Evolutionary conservation across 1,140 invertebrate genomes (phyloP).

Genomic region (Lycorma delicatula): DNA sequence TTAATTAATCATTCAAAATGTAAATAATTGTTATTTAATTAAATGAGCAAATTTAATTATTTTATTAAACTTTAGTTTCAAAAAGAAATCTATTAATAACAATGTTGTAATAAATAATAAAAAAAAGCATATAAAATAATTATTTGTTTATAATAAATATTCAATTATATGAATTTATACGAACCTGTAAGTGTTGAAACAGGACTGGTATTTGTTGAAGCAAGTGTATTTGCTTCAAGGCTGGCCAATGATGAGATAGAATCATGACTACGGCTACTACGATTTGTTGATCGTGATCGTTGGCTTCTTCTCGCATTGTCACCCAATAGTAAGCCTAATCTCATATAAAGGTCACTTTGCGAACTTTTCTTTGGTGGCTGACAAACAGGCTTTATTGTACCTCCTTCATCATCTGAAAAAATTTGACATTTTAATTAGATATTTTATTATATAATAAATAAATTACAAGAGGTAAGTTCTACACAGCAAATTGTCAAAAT

Average conservation of each 20-base stretch:
- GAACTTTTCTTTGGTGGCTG: constrained; percentile 43
- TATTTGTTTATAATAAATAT: constrained; percentile 23
- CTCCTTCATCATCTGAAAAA: constrained; percentile 60
- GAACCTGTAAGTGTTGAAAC: constrained; percentile 76
- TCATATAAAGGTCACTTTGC: constrained; percentile 74
- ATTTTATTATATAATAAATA: no score
- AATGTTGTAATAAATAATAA: not conserved
- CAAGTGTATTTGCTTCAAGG: constrained; percentile 51
- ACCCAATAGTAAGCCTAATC: constrained; percentile 72
- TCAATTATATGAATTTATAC: constrained; percentile 25
- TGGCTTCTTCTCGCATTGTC: constrained; percentile 44
- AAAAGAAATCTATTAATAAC: not conserved
- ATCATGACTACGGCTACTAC: constrained; percentile 25
- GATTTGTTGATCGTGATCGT: constrained; percentile 26
- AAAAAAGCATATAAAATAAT: constrained; percentile 55
- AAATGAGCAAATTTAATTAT: no score
- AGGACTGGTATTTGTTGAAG: constrained; percentile 75
- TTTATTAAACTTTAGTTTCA: no score
- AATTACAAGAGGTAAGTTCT: no score
- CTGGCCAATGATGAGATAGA: constrained; percentile 63
- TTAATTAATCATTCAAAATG: no score
- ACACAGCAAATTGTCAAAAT: no score
- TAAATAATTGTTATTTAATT: no score
- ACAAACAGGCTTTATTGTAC: constrained; percentile 49
- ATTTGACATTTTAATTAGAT: no score